These are phyloP conservation scores for Diloba caeruleocephala DNA, from an alignment of 2,888 invertebrate genomes.

Conservation along the genomic window DNA sequence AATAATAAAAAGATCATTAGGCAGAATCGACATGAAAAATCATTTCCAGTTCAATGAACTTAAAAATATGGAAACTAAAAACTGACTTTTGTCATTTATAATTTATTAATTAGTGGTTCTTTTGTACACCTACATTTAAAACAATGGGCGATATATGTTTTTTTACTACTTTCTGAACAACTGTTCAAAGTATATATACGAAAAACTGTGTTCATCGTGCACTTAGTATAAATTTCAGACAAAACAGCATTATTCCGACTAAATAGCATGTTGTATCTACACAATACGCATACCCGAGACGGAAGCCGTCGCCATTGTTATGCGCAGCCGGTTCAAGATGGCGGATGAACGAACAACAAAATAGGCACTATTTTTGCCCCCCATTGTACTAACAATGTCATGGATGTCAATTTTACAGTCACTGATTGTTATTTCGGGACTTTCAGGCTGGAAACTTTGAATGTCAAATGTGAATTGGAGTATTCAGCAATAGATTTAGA, in stretches of 20 bases:
- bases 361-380: constrained; percentile 29
- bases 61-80: too few species aligned
- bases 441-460: constrained; percentile 1
- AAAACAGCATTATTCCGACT: constrained; percentile 27
- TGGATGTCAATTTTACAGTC: constrained; percentile 36
- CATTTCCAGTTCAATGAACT: too few species aligned
- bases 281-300: constrained; percentile 39
- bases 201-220: not conserved
- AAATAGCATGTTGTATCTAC: constrained; percentile 18
- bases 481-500: not conserved
- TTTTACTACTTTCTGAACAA: not conserved
- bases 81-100: too few species aligned
- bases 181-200: constrained; percentile 7
- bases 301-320: constrained; percentile 51
- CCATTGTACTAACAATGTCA: constrained; percentile 46
- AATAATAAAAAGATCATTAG: too few species aligned
- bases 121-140: not conserved
- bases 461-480: constrained; percentile 30
- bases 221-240: constrained; percentile 17
- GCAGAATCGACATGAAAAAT: too few species aligned
- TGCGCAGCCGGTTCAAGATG: constrained; percentile 39
- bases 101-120: too few species aligned
- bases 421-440: constrained; percentile 25
- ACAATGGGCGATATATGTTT: constrained; percentile 6
- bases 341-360: constrained; percentile 32